phyloP scores from a whole-genome alignment of 2,888 invertebrate species.

The Cantharis rufa region DNA sequence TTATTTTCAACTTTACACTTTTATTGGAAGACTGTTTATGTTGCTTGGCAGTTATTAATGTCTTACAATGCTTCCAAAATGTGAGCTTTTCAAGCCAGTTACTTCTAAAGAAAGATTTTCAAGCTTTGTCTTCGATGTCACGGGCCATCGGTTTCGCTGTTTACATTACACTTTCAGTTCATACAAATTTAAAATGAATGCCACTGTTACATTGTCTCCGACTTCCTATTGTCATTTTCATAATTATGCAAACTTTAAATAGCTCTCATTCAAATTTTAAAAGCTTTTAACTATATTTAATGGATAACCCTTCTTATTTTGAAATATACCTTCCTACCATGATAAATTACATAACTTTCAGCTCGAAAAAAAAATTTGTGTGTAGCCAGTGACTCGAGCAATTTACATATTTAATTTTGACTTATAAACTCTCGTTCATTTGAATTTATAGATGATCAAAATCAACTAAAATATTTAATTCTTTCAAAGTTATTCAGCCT shows the following conservation, averaged over 20 bases:
- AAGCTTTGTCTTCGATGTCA: conserved; percentile 34
- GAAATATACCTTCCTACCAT: background rate
- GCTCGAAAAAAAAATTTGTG: background rate
- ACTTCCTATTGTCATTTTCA: conserved; percentile 29
- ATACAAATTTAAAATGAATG: conserved; percentile 34
- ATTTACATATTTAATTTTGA: background rate
- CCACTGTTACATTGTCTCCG: conserved; percentile 30
- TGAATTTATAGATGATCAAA: background rate
- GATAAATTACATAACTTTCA: background rate
- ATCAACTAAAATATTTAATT: background rate
- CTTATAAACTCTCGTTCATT: background rate
- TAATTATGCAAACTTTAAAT: conserved; percentile 32
- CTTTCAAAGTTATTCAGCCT: too few relatives aligned
- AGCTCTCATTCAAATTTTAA: conserved; percentile 27
- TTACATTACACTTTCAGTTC: conserved; percentile 31
- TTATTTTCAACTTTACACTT: conserved; percentile 33
- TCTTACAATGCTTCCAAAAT: conserved; percentile 31
- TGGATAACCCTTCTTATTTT: background rate
- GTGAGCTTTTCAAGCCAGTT: conserved; percentile 30
- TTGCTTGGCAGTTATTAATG: conserved; percentile 34
- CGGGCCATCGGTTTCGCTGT: conserved; percentile 33
- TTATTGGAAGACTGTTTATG: conserved; percentile 35
- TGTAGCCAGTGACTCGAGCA: background rate
- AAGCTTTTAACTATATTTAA: conserved; percentile 15
- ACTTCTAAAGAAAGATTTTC: conserved; percentile 27